Evolutionary conservation across 2,888 invertebrate genomes (phyloP).

Genomic region (Aproaerema taeniolella): DNA sequence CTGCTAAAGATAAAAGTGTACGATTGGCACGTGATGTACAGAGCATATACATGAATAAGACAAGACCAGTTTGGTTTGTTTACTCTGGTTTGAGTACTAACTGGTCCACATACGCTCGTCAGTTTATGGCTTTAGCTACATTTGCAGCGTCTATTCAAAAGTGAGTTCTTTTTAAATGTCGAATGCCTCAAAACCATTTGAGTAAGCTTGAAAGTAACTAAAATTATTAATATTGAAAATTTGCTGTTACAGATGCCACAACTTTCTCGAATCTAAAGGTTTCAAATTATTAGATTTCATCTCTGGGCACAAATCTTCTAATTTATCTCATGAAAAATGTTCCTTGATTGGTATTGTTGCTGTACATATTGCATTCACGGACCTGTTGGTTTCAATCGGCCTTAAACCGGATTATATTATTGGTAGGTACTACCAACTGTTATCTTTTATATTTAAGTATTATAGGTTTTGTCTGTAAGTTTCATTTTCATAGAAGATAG

Average conservation of each 20-base stretch:
- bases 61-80: constrained; percentile 8
- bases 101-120: not conserved
- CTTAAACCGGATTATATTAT: constrained; percentile 25
- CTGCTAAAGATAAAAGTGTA: not conserved
- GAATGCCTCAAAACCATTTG: too few species aligned
- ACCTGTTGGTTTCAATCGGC: constrained; percentile 21
- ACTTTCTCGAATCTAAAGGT: not conserved
- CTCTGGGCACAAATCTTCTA: not conserved
- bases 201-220: not conserved
- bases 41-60: not conserved
- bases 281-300: not conserved
- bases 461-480: too few species aligned
- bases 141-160: not conserved
- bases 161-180: not conserved
- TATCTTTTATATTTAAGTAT: too few species aligned
- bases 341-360: constrained; percentile 16
- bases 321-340: constrained; percentile 3
- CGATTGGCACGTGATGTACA: not conserved
- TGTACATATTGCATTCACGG: constrained; percentile 22
- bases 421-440: constrained; percentile 16
- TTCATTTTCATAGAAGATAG: too few species aligned
- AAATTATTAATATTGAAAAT: too few species aligned
- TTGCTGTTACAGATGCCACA: not conserved
- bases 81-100: constrained; percentile 4
- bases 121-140: not conserved